Base-by-base conservation (phyloP, 2,888 invertebrate genomes). In the Sarcophaga variegata region DNA sequence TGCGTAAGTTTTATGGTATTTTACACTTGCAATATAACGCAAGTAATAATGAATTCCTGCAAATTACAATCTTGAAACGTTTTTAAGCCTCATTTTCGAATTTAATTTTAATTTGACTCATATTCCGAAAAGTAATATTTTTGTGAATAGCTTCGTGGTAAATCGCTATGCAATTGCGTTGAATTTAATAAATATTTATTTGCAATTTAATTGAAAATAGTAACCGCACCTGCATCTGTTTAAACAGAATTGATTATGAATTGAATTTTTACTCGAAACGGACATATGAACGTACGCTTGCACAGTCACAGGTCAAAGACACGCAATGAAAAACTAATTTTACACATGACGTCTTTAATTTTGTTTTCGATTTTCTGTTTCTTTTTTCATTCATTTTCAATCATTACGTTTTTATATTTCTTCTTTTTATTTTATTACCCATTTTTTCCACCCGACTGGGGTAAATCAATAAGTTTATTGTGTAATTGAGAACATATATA, bases 401-500 rank as follows among this genome's bases (percentile, higher is more conserved):
- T 14, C 4, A 49, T 62, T 60, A 70, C 62, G 45, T 78, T 4
- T 64, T 11, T 59, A 11, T 17, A 54, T 59, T 59, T 17, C 54
- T 20, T 63, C 62, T n/a, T 5, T 27, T 17, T 54, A 54, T 37
- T 37, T 37, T 37, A 8, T 27, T 3, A 27, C 3, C 20, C 27
- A 22, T 25, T 74, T 25, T 59, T 66, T 47, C 14, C 20, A 0
- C 37, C 37, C 14, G 60, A 17, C 47, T 47, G 49, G 74, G 63
- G 27, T 49, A 69, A 81, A 81, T 81, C 81, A 69, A 81, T 81
- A 81, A 81, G 62, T 75, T 81, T 8, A 75, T 75, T 81, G 69
- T 69, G 81, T 75, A 69, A 63, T 75, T 25, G 14, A 66, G 54
- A 17, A 14, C 12, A 14, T 62, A 22, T 45, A 60, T 72, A 8